Evolutionary conservation across 2,113 vertebrate genomes (phyloP), one percentile per base, ranked within the genome.

Genomic region (Connochaetes taurinus): DNA sequence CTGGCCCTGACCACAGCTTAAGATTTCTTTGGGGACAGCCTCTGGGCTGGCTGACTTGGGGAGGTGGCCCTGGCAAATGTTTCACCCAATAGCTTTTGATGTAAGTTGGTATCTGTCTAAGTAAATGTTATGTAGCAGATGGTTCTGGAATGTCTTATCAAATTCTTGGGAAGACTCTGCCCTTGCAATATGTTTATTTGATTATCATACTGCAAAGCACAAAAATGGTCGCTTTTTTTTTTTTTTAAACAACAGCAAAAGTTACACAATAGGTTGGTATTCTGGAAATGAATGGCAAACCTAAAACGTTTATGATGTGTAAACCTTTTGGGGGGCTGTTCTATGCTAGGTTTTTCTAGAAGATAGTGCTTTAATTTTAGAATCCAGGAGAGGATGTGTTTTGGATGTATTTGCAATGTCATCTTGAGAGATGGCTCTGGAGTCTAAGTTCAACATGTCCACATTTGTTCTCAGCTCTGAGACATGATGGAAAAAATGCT

Each of bases 171-270:
- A 97, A 89, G 94, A 95, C 71, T 97, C 31, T 96, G 97, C 57
- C 97, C 96, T 98, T 96, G 93, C 97, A 97, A 87, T 98, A 93
- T 95, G 96, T 95, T 84, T 90, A 95, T 98, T 94, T 97, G 88
- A 95, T 97, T 81, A 62, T 86, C 80, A 47, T 87, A 12, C 80
- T 85, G 47, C 52, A 94, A 96, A 96, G 76, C 74, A 60, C 57
- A 95, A 80, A 87, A 89, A 86, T 62, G 85, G 82, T 80, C 40
- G 45, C 87, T 60, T 83, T 13, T 94, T 90, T 29, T 93, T 58
- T 76, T 81, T 60, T 53, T 71, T 21, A 9, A 62, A 57, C 53
- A 76, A 45, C 36, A 87, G 74, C 64, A 67, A 85, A 91, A 92
- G 40, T 62, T 67, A 78, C 45, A 81, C n/a, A 50, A 25, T 80